Evolutionary conservation across 1,140 invertebrate genomes (phyloP), one percentile per base, ranked within the genome.

Genomic region (Goniozus legneri): DNA sequence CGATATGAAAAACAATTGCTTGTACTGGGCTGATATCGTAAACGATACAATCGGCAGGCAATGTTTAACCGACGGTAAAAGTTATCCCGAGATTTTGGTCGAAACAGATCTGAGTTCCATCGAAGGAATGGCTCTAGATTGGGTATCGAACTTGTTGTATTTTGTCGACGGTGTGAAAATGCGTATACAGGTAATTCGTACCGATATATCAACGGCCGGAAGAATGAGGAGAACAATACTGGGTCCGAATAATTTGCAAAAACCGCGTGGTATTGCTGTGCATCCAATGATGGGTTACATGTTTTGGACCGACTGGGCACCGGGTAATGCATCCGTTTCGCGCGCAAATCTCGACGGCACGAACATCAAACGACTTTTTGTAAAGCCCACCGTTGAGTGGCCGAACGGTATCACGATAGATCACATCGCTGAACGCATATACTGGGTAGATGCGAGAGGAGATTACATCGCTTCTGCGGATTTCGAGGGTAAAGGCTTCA

Each of bases 301-400:
- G 61, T 95, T 92, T 63, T 93, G 92, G 90, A 94, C 92, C 0
- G 94, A 97, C 69, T 97, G 94, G 93, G 88, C 91, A 13, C 79
- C 78, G 10, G 78, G 73, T 22, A 82, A 82, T 51, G 86, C 91
- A 0, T 84, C 86, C 1, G 87, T 97, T 13, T 90, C 89, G 22
- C 71, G 91, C 35, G 86, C 92, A 1, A 87, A 89, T 62, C 79
- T 96, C 47, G 92, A 97, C 71, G 95, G 95, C 0, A 80, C 73
- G 0, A 80, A 91, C 52, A 79, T 87, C 2, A 83, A 80, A 44
- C 77, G 79, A 39, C 69, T 95, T 21, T 87, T 92, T 40, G 78
- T 77, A 1, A 83, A 81, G 51, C 78, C 79, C 4, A 70, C 58
- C 2, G 85, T 94, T 0, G 82, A 87, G 30, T 92, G 91, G 87